A percentile compares a stretch with the other conserved stretches of the same genome.
These are phyloP conservation scores for Dolomedes plantarius DNA, from an alignment of 2,888 invertebrate species.

Conservation along the genomic window DNA sequence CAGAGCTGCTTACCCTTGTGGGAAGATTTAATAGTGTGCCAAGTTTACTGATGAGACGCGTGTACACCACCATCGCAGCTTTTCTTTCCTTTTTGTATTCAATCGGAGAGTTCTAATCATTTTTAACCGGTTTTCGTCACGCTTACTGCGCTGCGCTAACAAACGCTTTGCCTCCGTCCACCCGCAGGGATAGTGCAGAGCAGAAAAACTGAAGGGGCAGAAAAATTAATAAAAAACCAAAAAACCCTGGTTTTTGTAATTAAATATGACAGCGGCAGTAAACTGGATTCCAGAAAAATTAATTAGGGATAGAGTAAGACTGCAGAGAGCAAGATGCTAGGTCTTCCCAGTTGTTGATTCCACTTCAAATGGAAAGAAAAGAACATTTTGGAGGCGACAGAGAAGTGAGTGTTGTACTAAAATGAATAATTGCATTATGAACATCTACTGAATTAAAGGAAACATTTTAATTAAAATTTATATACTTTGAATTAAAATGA, in stretches of 20 bases:
- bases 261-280: not conserved
- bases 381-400: no score
- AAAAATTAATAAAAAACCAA: no score
- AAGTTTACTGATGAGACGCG: not conserved
- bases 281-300: slow-evolving; percentile 7
- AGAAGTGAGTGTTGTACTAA: no score
- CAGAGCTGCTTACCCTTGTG: no score
- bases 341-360: no score
- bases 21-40: no score
- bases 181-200: not conserved
- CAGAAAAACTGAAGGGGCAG: not conserved
- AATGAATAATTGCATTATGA: no score
- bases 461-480: no score
- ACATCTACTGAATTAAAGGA: no score
- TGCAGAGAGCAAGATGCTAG: no score
- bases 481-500: no score
- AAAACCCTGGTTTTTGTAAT: slow-evolving; percentile 10
- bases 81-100: not conserved
- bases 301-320: not conserved
- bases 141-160: not conserved
- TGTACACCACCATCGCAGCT: not conserved
- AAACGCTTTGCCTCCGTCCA: not conserved
- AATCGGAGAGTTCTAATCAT: slow-evolving; percentile 3
- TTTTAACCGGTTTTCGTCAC: slow-evolving; percentile 51
- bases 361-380: no score